Evolutionary conservation across 2,797 vertebrate species (phyloP).

Genomic region (Scomberomorus guttatus): DNA sequence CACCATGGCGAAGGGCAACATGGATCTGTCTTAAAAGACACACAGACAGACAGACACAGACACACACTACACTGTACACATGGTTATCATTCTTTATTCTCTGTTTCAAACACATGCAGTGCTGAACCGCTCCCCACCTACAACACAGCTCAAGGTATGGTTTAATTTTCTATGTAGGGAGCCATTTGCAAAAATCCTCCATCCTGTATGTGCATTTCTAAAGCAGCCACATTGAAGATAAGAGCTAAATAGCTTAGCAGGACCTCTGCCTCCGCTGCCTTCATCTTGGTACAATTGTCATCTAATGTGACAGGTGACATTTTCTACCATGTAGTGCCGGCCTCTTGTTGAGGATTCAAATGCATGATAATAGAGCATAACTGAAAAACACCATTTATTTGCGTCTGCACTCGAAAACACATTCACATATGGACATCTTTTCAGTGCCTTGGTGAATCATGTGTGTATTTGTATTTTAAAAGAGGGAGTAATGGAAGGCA

Average conservation of each 20-base stretch:
- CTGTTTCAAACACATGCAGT: constrained; percentile 1
- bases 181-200: constrained; percentile 42
- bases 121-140: constrained; percentile 7
- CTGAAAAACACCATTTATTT: constrained; percentile 52
- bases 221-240: constrained; percentile 51
- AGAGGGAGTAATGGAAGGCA: constrained; percentile 14
- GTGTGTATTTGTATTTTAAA: constrained; percentile 10
- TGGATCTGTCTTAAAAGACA: constrained; percentile 33
- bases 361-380: constrained; percentile 60
- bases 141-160: constrained; percentile 22
- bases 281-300: constrained; percentile 70
- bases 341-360: constrained; percentile 59
- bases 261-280: constrained; percentile 51
- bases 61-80: background rate
- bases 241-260: constrained; percentile 56
- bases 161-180: constrained; percentile 40
- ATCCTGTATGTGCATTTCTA: constrained; percentile 46
- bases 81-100: background rate
- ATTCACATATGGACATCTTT: constrained; percentile 41
- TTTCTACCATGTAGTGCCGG: constrained; percentile 57
- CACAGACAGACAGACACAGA: background rate
- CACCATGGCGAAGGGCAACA: constrained; percentile 53
- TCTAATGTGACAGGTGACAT: constrained; percentile 80
- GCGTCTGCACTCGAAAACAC: constrained; percentile 42
- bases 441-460: constrained; percentile 13